Evolutionary conservation across 2,888 invertebrate species (phyloP).

Genomic region (Metacarcinus magister): DNA sequence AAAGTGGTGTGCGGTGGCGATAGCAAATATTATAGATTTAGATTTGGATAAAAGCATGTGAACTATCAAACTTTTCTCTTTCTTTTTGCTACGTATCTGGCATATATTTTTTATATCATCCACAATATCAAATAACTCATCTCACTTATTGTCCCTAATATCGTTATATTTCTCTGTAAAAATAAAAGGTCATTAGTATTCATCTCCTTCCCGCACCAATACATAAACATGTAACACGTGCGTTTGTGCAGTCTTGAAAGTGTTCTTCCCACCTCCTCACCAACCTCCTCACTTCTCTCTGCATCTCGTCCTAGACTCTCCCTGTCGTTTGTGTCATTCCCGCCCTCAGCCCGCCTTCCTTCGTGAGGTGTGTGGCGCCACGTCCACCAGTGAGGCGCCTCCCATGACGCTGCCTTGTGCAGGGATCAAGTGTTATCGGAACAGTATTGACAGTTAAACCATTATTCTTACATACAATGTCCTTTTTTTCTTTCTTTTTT

Average conservation of each 20-base stretch:
- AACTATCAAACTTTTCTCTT: not conserved
- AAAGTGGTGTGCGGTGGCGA: not conserved
- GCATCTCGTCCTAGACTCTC: too few species aligned
- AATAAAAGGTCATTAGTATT: not conserved
- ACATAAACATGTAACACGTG: not conserved
- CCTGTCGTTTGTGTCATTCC: too few species aligned
- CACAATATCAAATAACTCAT: not conserved
- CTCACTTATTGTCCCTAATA: not conserved
- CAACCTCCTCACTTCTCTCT: not conserved
- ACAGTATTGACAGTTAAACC: too few species aligned
- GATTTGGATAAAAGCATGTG: not conserved
- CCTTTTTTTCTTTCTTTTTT: too few species aligned
- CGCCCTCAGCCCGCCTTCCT: too few species aligned
- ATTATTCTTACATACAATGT: too few species aligned
- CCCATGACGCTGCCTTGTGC: too few species aligned
- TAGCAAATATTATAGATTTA: not conserved
- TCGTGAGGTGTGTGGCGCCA: too few species aligned
- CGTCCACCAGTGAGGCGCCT: too few species aligned
- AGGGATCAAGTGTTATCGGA: too few species aligned
- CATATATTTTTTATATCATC: not conserved
- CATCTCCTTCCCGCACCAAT: not conserved
- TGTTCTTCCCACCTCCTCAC: not conserved
- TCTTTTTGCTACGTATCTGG: not conserved
- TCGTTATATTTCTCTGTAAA: not conserved
- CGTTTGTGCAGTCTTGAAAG: not conserved